A percentile compares a stretch with the other conserved stretches of the same genome.
These are phyloP conservation scores for Carassius gibelio DNA, from an alignment of 2,113 vertebrate species.

Conservation along the genomic window DNA sequence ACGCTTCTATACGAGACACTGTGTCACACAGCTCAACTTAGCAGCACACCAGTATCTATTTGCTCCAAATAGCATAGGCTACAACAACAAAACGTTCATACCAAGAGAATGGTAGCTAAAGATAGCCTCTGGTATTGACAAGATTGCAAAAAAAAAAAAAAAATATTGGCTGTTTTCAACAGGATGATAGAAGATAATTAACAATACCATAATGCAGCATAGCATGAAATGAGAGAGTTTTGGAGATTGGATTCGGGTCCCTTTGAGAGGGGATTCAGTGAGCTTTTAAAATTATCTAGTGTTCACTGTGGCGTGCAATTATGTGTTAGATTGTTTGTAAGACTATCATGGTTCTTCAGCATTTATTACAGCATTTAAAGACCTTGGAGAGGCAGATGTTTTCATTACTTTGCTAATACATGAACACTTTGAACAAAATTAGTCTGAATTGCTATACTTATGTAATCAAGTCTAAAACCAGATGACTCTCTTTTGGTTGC, in stretches of 20 bases:
- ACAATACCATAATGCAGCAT: conserved; percentile 51
- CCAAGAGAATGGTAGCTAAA: conserved; percentile 30
- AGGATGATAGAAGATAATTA: conserved; percentile 52
- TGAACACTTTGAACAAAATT: conserved; percentile 32
- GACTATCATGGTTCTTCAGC: conserved; percentile 39
- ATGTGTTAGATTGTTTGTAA: conserved; percentile 46
- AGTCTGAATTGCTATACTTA: conserved; percentile 39
- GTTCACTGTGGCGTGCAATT: conserved; percentile 37
- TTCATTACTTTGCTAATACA: conserved; percentile 48
- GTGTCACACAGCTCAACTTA: conserved; percentile 12
- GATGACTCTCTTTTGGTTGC: conserved; percentile 14
- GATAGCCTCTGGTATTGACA: conserved; percentile 42
- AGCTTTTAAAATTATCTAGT: conserved; percentile 35
- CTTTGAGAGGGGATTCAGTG: conserved; percentile 41
- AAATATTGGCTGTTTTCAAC: conserved; percentile 52
- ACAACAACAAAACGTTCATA: not conserved
- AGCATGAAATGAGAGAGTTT: conserved; percentile 57
- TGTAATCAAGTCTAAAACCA: not conserved
- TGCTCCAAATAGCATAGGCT: conserved; percentile 24
- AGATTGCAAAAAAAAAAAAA: conserved; percentile 5
- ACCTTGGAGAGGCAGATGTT: conserved; percentile 46
- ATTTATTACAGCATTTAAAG: conserved; percentile 42
- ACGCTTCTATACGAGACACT: conserved; percentile 11
- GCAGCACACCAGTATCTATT: conserved; percentile 6
- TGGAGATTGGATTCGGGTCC: conserved; percentile 37